phyloP scores from a whole-genome alignment of 2,888 invertebrate genomes.

The Xanthia icteritia region DNA sequence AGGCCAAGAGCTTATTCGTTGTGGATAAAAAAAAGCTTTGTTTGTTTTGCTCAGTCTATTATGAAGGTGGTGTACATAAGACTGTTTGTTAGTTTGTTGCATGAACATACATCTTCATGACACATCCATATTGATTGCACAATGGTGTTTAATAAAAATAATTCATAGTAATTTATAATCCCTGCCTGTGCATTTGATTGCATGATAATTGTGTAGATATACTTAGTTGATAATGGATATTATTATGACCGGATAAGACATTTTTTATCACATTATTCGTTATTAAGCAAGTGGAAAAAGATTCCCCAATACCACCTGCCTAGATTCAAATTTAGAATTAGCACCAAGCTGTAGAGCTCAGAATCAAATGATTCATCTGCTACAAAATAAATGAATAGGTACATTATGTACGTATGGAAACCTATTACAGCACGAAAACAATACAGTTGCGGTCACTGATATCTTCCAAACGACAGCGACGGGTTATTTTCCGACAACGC shows the following conservation, averaged over 20 bases:
- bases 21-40: neutral
- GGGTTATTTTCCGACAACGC: constrained; percentile 69
- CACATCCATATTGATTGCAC: constrained; percentile 24
- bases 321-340: constrained; percentile 33
- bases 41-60: constrained; percentile 13
- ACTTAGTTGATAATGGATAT: constrained; percentile 5
- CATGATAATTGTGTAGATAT: neutral
- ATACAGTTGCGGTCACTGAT: constrained; percentile 68
- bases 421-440: constrained; percentile 60
- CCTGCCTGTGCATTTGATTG: neutral
- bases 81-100: constrained; percentile 31
- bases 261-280: neutral
- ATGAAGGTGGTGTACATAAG: constrained; percentile 3
- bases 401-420: constrained; percentile 46
- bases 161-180: constrained; percentile 2
- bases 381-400: constrained; percentile 52
- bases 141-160: constrained; percentile 24
- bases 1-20: too few species aligned
- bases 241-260: constrained; percentile 19
- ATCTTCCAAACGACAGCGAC: constrained; percentile 52
- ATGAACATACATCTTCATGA: constrained; percentile 12
- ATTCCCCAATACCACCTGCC: constrained; percentile 11
- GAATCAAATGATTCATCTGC: constrained; percentile 53
- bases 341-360: constrained; percentile 20
- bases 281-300: constrained; percentile 10